These are phyloP conservation scores for Caenorhabditis tropicalis DNA, from an alignment of 1,140 invertebrate genomes.

Conservation along the genomic window DNA sequence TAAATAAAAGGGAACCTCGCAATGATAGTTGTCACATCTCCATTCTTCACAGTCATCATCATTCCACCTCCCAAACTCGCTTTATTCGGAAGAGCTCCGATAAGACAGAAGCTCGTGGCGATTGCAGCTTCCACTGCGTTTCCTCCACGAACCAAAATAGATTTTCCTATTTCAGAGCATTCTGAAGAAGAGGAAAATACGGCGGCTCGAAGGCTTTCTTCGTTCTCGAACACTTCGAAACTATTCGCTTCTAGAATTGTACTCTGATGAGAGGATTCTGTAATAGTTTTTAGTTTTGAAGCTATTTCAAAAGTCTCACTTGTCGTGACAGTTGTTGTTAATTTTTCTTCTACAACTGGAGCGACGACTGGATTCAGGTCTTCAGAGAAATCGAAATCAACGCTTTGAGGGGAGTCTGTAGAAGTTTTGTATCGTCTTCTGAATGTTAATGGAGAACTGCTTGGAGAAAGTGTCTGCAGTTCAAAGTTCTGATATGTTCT, in stretches of 20 bases:
- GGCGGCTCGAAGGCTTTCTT: background rate
- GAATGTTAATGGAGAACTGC: conserved; percentile 14
- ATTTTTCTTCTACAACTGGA: background rate
- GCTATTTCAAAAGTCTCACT: background rate
- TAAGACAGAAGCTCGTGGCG: background rate
- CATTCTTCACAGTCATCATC: conserved; percentile 40
- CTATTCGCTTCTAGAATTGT: background rate
- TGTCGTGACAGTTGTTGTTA: background rate
- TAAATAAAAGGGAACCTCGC: background rate
- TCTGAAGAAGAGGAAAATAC: background rate
- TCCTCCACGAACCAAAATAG: background rate
- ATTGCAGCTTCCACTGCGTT: conserved; percentile 24
- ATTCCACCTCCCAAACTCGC: background rate
- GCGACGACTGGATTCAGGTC: background rate
- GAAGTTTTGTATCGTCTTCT: conserved; percentile 7
- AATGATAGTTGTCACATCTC: background rate
- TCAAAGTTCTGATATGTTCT: conserved; percentile 33
- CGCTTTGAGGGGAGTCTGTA: background rate
- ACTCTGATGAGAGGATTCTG: conserved; percentile 1
- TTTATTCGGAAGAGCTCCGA: background rate
- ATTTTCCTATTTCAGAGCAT: conserved; percentile 18
- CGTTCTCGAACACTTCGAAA: background rate
- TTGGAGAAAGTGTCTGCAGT: background rate
- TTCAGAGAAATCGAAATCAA: conserved; percentile 11
- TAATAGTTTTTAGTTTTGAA: background rate